A percentile compares a stretch with the other conserved stretches of the same genome.
Evolutionary conservation across 2,113 vertebrate genomes (phyloP).

Genomic region (Oreotrochilus melanogaster): DNA sequence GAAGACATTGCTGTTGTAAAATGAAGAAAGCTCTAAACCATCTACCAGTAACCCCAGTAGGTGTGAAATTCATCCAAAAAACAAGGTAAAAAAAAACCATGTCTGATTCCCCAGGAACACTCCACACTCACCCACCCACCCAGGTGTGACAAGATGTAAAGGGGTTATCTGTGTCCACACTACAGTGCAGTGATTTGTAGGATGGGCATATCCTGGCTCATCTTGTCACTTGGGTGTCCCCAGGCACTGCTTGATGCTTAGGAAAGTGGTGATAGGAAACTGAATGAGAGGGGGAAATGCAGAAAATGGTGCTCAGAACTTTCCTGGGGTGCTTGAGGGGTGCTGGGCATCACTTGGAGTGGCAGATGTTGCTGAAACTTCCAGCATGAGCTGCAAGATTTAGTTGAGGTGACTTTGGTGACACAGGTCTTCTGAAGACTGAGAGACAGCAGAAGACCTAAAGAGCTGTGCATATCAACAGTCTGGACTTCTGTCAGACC

Average conservation of each 20-base stretch:
- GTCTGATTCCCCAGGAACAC: neutral
- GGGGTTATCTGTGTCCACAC: neutral
- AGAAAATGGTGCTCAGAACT: rapidly evolving
- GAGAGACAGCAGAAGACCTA: neutral
- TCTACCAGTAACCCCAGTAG: neutral
- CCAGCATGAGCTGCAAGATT: neutral
- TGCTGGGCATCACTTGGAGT: neutral
- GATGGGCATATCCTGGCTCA: neutral
- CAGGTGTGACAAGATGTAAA: neutral
- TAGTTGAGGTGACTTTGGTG: neutral
- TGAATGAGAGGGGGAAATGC: neutral
- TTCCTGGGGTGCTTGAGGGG: neutral
- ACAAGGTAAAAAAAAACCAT: neutral
- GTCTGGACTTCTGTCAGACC: neutral
- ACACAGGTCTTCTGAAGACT: neutral
- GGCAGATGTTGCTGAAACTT: neutral
- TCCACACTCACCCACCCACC: neutral
- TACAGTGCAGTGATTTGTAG: neutral
- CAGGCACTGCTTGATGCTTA: neutral
- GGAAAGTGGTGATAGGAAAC: neutral
- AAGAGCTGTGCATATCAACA: neutral
- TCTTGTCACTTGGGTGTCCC: neutral
- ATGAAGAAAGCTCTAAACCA: neutral
- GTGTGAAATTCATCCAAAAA: neutral
- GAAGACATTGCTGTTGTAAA: neutral